Conservation (phyloP, 2,797 vertebrate species). For the Typhlichthys eigenmanni region DNA sequence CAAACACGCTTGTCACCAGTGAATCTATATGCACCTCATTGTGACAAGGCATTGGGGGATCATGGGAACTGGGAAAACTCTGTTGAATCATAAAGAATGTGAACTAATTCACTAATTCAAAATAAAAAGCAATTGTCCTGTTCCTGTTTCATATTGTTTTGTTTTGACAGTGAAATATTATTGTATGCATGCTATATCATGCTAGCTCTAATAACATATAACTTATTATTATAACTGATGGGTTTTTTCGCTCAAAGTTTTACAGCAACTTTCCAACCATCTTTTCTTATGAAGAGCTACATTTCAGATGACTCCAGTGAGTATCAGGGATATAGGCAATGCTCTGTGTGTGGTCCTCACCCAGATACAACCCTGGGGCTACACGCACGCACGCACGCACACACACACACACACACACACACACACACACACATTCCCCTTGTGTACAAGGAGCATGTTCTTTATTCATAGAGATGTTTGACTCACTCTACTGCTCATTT, state of each 20-base stretch:
- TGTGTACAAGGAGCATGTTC: constrained; percentile 54
- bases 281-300: no score
- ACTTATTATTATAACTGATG: constrained; percentile 13
- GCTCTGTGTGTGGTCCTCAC: constrained; percentile 52
- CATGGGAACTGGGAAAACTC: no score
- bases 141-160: background rate
- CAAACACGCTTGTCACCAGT: no score
- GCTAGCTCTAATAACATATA: constrained; percentile 11
- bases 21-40: no score
- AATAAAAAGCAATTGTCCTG: no score
- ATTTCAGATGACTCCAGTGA: constrained; percentile 7
- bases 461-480: constrained; percentile 68
- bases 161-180: constrained; percentile 1
- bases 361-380: constrained; percentile 59
- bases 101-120: no score
- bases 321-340: constrained; percentile 43
- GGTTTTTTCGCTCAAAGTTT: no score
- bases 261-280: no score
- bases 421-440: constrained; percentile 48
- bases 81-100: no score
- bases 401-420: constrained; percentile 42
- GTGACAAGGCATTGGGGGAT: no score
- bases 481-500: constrained; percentile 60
- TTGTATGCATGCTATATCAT: constrained; percentile 15
- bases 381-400: constrained; percentile 39